Percentiles rank a stretch among this genome's conserved stretches.
These are phyloP conservation scores for Escarpia spicata DNA, from an alignment of 2,888 invertebrate genomes.

Conservation along the genomic window DNA sequence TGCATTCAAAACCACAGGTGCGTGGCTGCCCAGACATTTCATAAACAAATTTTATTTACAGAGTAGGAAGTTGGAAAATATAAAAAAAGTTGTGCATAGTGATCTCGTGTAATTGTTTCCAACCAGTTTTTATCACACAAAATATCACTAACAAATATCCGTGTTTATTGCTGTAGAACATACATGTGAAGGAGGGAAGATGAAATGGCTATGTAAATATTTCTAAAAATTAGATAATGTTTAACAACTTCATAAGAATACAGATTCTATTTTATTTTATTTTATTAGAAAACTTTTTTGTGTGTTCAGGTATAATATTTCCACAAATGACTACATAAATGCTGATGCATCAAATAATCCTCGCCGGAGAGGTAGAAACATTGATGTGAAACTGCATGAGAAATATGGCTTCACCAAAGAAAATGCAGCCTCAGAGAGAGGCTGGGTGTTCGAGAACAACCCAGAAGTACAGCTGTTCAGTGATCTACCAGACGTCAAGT, in stretches of 20 bases:
- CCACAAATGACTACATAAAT: slow-evolving; percentile 60
- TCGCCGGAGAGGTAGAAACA: slow-evolving; percentile 36
- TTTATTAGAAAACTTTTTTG: no score
- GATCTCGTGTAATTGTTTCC: background rate
- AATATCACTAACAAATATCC: background rate
- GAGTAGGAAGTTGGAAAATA: no score
- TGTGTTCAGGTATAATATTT: slow-evolving; percentile 61
- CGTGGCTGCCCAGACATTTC: no score
- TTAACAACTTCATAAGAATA: no score
- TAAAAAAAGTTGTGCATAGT: no score
- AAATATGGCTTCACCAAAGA: slow-evolving; percentile 48
- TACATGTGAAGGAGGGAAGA: background rate
- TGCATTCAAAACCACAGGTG: no score
- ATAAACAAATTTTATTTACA: no score
- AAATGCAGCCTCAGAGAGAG: slow-evolving; percentile 49
- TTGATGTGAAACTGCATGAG: slow-evolving; percentile 47
- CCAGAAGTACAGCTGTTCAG: slow-evolving; percentile 60
- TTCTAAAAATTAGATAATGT: background rate
- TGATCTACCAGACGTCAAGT: slow-evolving; percentile 50
- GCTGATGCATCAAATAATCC: slow-evolving; percentile 49
- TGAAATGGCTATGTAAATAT: background rate
- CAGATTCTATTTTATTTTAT: no score
- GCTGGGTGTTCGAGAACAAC: slow-evolving; percentile 60
- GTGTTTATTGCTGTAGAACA: background rate
- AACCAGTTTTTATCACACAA: background rate